Base-by-base conservation (phyloP, 2,797 vertebrate species). In the Rhinogobio ventralis region DNA sequence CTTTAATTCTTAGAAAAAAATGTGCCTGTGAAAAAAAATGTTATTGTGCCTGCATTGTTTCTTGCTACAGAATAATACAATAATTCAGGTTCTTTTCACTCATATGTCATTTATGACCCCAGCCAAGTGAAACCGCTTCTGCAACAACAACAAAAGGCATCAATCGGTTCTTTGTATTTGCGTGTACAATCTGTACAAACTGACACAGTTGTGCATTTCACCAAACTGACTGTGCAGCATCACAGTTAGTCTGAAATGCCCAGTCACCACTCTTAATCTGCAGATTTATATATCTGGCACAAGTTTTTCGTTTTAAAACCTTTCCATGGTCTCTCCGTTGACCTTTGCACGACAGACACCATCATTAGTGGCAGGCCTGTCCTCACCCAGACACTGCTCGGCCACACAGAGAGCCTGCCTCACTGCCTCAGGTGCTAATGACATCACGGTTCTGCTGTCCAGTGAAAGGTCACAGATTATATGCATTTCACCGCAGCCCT, bases 391-490 rank as follows among this genome's bases (percentile, higher is more conserved):
- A 81, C 53, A 25, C 10, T 3, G 19, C 53, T 60, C 30, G 28
- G 42, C 49, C 62, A 71, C 77, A 64, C 66, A 9, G 46, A 68
- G 71, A 74, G 79, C 45, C 46, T 66, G 23, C 45, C 73, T 69
- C 33, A 42, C 71, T 80, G 76, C 49, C 73, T 55, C 82, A 91
- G 85, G 77, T 90, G 74, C 89, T 91, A 89, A 91, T 91, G 89
- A 89, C 69, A 89, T 89, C 53, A 79, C 15, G 79, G 78, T 86
- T 79, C 64, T 81, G 87, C 67, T 78, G 89, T 88, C 89, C 86
- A 87, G 89, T 84, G 87, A 89, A 93, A 91, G 90, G 92, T 92
- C 91, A 91, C 72, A 64, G 36, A 60, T 68, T 60, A 88, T 89
- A 86, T 67, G 84, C 83, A 88, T 86, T 88, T 83, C 66, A 69